Base-by-base conservation (phyloP, 2,113 vertebrate species). In the Bothrops jararaca region DNA sequence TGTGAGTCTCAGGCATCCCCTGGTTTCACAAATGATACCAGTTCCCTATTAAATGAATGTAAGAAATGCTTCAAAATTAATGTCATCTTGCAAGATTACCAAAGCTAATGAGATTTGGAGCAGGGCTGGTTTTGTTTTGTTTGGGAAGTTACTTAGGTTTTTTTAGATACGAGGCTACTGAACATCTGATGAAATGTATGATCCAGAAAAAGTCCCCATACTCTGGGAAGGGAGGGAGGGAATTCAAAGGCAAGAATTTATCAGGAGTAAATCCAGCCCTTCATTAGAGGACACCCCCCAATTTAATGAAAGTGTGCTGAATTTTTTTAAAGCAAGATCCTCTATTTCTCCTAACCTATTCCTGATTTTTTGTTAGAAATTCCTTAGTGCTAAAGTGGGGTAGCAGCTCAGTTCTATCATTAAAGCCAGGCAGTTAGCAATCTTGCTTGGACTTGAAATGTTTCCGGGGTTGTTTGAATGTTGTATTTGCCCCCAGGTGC, bases 391-490 rank as follows among this genome's bases (percentile, higher is more conserved):
- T 89, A 89, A 89, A 58, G 58, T 74, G 23, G 34, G 29, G 85
- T 22, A n/a, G 39, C 80, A 92, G 74, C 24, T 9, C 24, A 69
- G 56, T 89, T 92, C 52, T 29, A 80, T 39, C 42, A 85, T 39
- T 69, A 89, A 29, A 45, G 39, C 39, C 60, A 56, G 45, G 42
- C 12, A 34, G 24, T 88, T 88, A 64, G 53, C 52, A 85, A 89
- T 89, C 91, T 34, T 92, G 87, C 91, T 85, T 22, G 57, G 52
- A 89, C 91, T 57, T 89, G 87, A 89, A 92, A 92, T 80, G 10
- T 24, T 29, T 89, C 69, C 45, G 54, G 12, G 10, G 24, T n/a
- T 45, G 50, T 39, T 9, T 42, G 29, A 24, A 74, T 88, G 56
- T 26, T 48, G 1, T 89, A 29, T 89, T 56, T 89, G 39, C 45